Evolutionary conservation across 1,140 invertebrate genomes (phyloP).

Genomic region (Rhopalosiphum padi): DNA sequence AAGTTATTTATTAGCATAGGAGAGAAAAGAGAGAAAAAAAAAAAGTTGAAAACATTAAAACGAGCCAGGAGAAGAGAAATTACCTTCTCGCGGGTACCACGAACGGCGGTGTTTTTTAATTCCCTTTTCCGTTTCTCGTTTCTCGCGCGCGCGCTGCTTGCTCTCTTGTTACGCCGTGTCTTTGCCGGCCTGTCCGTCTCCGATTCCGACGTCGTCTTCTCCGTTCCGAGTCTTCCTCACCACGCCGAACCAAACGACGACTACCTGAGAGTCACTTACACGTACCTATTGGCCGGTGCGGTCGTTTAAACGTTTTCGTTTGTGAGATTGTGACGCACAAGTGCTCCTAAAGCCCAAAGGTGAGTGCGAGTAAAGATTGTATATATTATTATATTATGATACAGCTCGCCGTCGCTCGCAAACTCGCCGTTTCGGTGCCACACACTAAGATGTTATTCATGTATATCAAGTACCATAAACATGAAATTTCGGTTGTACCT

Average conservation of each 20-base stretch:
- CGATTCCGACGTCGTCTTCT: background rate
- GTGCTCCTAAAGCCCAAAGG: background rate
- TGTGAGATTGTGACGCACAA: background rate
- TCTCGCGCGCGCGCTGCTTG: background rate
- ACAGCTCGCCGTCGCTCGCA: background rate
- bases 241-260: background rate
- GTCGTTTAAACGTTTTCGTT: background rate
- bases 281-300: background rate
- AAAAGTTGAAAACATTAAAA: background rate
- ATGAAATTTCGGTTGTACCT: background rate
- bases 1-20: constrained; percentile 42
- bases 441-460: background rate
- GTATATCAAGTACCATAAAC: background rate
- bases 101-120: background rate
- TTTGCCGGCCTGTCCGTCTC: background rate
- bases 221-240: background rate
- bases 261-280: background rate
- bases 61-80: background rate
- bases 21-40: background rate
- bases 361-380: background rate
- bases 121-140: background rate
- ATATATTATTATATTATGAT: background rate
- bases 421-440: background rate
- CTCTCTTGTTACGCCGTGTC: background rate
- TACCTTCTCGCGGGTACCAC: background rate